Conservation (phyloP, 2,888 invertebrate genomes). For the Anagyrus pseudococci region DNA sequence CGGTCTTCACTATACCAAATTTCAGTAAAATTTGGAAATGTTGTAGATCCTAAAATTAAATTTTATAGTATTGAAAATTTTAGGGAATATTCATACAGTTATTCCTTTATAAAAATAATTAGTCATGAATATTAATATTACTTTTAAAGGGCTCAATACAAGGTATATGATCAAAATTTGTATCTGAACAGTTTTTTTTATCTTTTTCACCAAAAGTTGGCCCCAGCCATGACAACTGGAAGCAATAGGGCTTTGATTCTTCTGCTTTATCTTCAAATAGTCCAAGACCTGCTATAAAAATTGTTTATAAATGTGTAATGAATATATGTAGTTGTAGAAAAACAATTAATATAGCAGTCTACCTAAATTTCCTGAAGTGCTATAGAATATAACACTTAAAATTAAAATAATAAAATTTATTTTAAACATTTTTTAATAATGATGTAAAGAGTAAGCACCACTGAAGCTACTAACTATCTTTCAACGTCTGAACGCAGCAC, state of each 20-base stretch:
- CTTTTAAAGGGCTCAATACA: slow-evolving; percentile 18
- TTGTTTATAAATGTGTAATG: neutral
- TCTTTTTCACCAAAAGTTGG: slow-evolving; percentile 29
- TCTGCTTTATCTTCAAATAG: neutral
- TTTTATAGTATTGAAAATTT: neutral
- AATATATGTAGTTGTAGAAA: neutral
- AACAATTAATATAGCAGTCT: neutral
- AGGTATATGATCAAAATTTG: slow-evolving; percentile 6
- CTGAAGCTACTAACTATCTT: slow-evolving; percentile 4
- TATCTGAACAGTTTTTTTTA: slow-evolving; percentile 16
- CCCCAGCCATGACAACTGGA: slow-evolving; percentile 51
- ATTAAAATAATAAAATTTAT: slow-evolving; percentile 16
- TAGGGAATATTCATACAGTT: neutral
- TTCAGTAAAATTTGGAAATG: slow-evolving; percentile 41
- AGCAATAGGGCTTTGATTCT: slow-evolving; percentile 43
- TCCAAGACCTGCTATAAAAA: slow-evolving; percentile 1
- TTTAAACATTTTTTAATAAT: slow-evolving; percentile 2
- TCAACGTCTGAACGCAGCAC: neutral
- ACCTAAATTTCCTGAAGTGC: slow-evolving; percentile 7
- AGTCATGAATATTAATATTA: neutral
- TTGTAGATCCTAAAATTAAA: slow-evolving; percentile 31
- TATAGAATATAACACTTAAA: neutral
- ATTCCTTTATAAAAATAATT: neutral
- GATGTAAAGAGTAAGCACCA: neutral
- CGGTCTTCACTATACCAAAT: slow-evolving; percentile 43